These are phyloP conservation scores for Columba livia DNA, from an alignment of 2,113 vertebrate species.

Conservation along the genomic window DNA sequence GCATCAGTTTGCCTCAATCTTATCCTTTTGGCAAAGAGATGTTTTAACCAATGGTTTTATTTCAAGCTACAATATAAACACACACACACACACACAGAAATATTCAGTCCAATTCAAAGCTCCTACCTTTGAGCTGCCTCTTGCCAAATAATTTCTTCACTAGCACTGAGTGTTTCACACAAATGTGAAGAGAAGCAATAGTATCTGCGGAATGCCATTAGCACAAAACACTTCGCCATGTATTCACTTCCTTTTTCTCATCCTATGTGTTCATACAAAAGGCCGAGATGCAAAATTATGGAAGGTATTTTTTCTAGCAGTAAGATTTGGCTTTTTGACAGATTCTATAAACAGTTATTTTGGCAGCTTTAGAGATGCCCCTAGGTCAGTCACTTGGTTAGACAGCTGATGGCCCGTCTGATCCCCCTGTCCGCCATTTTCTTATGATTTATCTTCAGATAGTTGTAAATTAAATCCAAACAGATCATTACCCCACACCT, in stretches of 20 bases:
- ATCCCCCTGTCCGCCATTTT: constrained; percentile 16
- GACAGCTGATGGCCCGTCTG: constrained; percentile 1
- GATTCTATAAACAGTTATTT: constrained; percentile 32
- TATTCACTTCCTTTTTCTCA: not conserved
- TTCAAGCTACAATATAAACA: not conserved
- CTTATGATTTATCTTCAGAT: not conserved
- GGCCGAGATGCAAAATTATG: constrained; percentile 7
- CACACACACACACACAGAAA: not conserved
- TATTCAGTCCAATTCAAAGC: not conserved
- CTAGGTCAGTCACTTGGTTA: constrained; percentile 29
- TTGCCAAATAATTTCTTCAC: not conserved
- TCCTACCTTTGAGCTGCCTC: not conserved
- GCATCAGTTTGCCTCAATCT: fast-evolving
- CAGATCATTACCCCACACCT: not conserved
- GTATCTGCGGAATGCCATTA: not conserved
- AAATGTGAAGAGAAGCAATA: not conserved
- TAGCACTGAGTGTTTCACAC: not conserved
- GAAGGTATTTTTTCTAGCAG: not conserved
- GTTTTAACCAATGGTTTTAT: not conserved
- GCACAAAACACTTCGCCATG: not conserved
- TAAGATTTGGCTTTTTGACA: constrained; percentile 38
- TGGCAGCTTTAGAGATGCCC: constrained; percentile 44
- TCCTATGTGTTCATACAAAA: not conserved
- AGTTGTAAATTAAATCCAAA: constrained; percentile 27
- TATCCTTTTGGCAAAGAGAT: not conserved